phyloP scores from a whole-genome alignment of 2,113 vertebrate species.

The Genyomyrus donnyi region DNA sequence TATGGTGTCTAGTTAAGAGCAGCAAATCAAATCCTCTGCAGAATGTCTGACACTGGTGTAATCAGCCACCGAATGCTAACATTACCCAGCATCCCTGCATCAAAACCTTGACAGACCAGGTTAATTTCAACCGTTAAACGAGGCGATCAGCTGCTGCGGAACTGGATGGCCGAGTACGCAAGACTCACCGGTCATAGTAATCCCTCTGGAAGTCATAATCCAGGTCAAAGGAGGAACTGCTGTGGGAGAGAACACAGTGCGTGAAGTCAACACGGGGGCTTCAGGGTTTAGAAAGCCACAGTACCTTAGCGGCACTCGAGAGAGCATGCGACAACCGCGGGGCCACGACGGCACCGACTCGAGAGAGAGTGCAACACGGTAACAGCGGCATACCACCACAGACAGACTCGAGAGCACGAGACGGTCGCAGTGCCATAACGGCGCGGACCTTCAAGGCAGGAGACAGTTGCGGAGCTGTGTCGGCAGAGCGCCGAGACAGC shows the following conservation, averaged over 20 bases:
- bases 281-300: neutral
- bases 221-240: slow-evolving; percentile 76
- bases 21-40: neutral
- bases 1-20: neutral
- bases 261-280: neutral
- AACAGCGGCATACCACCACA: too few relatives aligned
- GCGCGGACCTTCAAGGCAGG: neutral
- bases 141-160: neutral
- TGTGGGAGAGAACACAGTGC: slow-evolving; percentile 29
- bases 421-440: neutral
- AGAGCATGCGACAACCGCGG: neutral
- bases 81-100: neutral
- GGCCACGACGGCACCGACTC: neutral
- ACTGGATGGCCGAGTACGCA: neutral
- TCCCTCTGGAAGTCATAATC: slow-evolving; percentile 83
- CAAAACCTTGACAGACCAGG: neutral
- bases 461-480: neutral
- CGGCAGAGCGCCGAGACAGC: too few relatives aligned
- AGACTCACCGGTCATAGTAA: slow-evolving; percentile 76
- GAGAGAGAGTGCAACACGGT: neutral
- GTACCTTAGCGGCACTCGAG: neutral
- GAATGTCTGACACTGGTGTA: neutral
- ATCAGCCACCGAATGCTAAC: neutral
- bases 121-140: neutral
- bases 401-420: neutral